Base-by-base conservation (phyloP, 2,888 invertebrate genomes). In the Synergus laeviventris region DNA sequence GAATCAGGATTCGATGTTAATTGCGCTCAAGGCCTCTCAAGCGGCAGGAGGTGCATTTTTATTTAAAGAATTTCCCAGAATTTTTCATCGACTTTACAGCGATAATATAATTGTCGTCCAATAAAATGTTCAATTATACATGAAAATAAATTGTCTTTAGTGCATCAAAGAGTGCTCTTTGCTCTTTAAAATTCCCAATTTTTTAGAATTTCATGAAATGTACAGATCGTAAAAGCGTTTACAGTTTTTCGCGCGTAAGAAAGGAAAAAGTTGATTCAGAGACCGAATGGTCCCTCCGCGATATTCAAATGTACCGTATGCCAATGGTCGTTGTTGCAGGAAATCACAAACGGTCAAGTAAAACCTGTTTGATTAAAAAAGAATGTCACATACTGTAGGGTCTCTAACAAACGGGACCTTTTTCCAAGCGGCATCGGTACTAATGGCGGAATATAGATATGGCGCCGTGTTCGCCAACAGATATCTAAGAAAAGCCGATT, bases 401-500 rank as follows among this genome's bases (percentile, higher is more conserved):
- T 75, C 77, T 81, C 81, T 77, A 80, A 81, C 45, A 66, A 79
- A 81, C 85, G 79, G 77, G 74, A 38, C 77, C 74, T 81, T 84
- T 83, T 86, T 82, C 74, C 78, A 59, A 54, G 31, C 73, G 74
- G 39, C 59, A 56, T 82, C 39, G 82, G 81, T 83, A 84, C 87
- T 83, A 85, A 87, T 83, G 84, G 83, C 76, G 81, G 85, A 85
- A 83, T 82, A 86, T 85, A 82, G 85, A 86, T 86, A 84, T 78
- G 83, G 82, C 81, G 76, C 77, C 76, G 81, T 45, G 74, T 36
- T 74, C 62, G 18, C 56, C 62, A 74, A 60, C 75, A 75, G 79
- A 76, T 74, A 76, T 78, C 80, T 80, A 80, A 83, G 85, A 85
- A 86, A 83, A 83, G 83, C 80, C 82, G 84, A 84, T 86, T 85